Percentiles rank a stretch among this genome's conserved stretches.
Conservation (phyloP, 2,113 vertebrate genomes). For the Mirza zaza region DNA sequence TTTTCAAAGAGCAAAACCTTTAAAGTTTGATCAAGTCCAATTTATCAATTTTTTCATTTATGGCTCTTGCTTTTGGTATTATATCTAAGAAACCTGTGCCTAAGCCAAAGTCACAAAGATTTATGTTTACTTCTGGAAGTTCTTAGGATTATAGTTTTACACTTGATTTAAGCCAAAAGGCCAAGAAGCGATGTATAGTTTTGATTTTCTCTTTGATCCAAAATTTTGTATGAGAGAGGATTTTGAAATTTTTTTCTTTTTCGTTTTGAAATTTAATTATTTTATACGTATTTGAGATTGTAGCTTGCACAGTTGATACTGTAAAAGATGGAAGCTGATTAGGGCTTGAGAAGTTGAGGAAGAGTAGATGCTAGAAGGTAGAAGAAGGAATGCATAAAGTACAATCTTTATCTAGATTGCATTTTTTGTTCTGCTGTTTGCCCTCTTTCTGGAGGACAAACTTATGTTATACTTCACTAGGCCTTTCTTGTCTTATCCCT, state of each 20-base stretch:
- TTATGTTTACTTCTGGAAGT: not conserved
- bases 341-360: fast-evolving
- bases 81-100: not conserved
- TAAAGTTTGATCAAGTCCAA: not conserved
- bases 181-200: not conserved
- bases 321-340: not conserved
- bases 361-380: not conserved
- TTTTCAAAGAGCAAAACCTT: conserved; percentile 10
- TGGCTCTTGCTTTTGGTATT: not conserved
- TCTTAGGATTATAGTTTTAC: conserved; percentile 9
- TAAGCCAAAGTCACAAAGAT: not conserved
- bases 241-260: not conserved
- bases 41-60: not conserved
- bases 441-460: not conserved
- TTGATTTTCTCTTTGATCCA: conserved; percentile 7
- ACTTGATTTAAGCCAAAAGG: too few relatives aligned
- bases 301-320: not conserved
- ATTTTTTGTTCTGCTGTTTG: not conserved
- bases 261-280: conserved; percentile 13
- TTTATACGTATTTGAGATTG: not conserved
- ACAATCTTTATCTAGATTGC: not conserved
- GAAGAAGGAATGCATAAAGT: not conserved
- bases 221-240: conserved; percentile 13
- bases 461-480: not conserved
- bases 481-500: not conserved